Percentiles rank a stretch among this genome's conserved stretches.
phyloP scores from a whole-genome alignment of 2,888 invertebrate genomes.

The Calliopum simillimum region DNA sequence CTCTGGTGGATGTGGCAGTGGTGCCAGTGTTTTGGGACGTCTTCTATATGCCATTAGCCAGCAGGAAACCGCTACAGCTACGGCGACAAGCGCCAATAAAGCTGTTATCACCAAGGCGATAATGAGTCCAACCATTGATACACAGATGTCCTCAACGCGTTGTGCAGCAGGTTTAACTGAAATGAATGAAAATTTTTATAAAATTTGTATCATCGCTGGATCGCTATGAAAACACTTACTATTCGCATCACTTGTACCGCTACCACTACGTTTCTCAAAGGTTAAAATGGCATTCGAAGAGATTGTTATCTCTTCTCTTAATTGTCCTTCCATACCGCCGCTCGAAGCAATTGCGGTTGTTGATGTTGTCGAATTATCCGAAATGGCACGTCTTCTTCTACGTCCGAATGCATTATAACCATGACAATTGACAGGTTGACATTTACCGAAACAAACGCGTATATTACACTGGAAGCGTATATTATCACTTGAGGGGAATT shows the following conservation, averaged over 20 bases:
- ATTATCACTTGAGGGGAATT: slow-evolving; percentile 94
- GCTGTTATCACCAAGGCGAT: slow-evolving; percentile 93
- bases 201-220: background rate
- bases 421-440: slow-evolving; percentile 94
- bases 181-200: slow-evolving; percentile 23
- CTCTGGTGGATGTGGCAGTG: slow-evolving; percentile 93
- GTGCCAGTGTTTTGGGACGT: slow-evolving; percentile 87
- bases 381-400: slow-evolving; percentile 75
- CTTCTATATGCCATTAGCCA: slow-evolving; percentile 95
- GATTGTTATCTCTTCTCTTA: slow-evolving; percentile 93
- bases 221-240: slow-evolving; percentile 68
- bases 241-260: slow-evolving; percentile 83
- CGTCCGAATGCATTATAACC: slow-evolving; percentile 92
- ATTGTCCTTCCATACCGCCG: slow-evolving; percentile 78
- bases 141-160: slow-evolving; percentile 87
- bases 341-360: slow-evolving; percentile 73
- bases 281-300: slow-evolving; percentile 92
- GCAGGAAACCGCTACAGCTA: slow-evolving; percentile 94
- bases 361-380: slow-evolving; percentile 61
- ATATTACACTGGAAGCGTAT: slow-evolving; percentile 96
- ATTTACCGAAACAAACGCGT: slow-evolving; percentile 93
- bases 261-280: slow-evolving; percentile 82
- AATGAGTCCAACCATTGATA: slow-evolving; percentile 92
- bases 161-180: slow-evolving; percentile 67
- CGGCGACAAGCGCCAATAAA: slow-evolving; percentile 89